phyloP scores from a whole-genome alignment of 2,888 invertebrate genomes.

The Harmothoe impar region DNA sequence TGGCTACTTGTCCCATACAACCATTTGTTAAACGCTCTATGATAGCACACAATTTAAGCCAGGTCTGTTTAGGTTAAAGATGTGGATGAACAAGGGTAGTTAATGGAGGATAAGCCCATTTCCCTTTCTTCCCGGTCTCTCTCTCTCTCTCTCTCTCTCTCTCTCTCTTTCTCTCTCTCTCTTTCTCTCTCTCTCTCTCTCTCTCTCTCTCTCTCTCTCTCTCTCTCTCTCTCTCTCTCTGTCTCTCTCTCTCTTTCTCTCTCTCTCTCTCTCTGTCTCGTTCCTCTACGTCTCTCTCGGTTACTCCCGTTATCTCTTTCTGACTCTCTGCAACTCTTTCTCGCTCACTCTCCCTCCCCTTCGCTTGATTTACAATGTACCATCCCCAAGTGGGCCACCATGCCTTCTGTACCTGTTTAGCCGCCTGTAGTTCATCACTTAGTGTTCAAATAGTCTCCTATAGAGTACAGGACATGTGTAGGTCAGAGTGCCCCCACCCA shows the following conservation, averaged over 20 bases:
- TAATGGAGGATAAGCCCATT: too few relatives aligned
- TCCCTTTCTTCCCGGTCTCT: background rate
- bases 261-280: background rate
- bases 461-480: too few relatives aligned
- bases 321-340: background rate
- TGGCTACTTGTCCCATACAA: too few relatives aligned
- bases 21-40: too few relatives aligned
- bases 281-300: background rate
- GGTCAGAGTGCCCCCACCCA: too few relatives aligned
- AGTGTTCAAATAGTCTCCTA: too few relatives aligned
- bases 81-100: too few relatives aligned
- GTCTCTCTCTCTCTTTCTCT: background rate
- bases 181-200: background rate
- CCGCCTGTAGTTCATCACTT: too few relatives aligned
- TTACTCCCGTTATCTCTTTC: background rate
- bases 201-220: background rate
- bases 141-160: constrained; percentile 38
- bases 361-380: background rate
- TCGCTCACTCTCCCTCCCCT: constrained; percentile 8
- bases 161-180: background rate
- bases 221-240: background rate
- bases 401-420: too few relatives aligned
- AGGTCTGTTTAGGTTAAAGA: too few relatives aligned
- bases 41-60: too few relatives aligned
- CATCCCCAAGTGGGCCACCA: too few relatives aligned